Conservation (phyloP, 2,888 invertebrate genomes). For the Drosophila formosana region DNA sequence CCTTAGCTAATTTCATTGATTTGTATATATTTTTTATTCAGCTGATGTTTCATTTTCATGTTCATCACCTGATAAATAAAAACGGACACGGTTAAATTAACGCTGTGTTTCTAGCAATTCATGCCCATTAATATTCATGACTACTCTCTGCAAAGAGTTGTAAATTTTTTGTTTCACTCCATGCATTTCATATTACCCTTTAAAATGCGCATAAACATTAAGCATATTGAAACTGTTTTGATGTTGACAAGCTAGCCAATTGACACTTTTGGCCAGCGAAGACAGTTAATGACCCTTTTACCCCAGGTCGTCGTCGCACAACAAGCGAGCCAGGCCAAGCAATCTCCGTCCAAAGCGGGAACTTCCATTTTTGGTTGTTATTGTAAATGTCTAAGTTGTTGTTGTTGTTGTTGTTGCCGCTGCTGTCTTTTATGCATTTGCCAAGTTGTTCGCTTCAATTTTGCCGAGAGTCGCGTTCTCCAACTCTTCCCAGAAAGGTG, state of each 20-base stretch:
- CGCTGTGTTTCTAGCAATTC: background rate
- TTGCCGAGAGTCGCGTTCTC: constrained; percentile 16
- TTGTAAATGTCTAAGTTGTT: too few relatives aligned
- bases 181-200: background rate
- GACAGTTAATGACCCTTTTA: constrained; percentile 8
- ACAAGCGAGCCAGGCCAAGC: background rate
- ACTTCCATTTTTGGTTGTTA: constrained; percentile 22
- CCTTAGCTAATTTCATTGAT: too few relatives aligned
- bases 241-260: constrained; percentile 14
- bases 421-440: constrained; percentile 4
- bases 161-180: background rate
- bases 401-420: background rate
- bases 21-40: background rate
- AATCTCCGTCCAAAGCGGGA: constrained; percentile 9
- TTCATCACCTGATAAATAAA: background rate
- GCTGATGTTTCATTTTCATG: background rate
- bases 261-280: constrained; percentile 11
- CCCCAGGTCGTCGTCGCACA: too few relatives aligned
- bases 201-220: constrained; percentile 6
- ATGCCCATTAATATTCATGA: background rate
- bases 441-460: constrained; percentile 13
- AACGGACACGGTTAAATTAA: too few relatives aligned
- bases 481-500: constrained; percentile 5
- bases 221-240: background rate
- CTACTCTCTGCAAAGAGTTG: background rate